A percentile compares a stretch with the other conserved stretches of the same genome.
Evolutionary conservation across 2,888 invertebrate species (phyloP).

Genomic region (Achlya flavicornis): DNA sequence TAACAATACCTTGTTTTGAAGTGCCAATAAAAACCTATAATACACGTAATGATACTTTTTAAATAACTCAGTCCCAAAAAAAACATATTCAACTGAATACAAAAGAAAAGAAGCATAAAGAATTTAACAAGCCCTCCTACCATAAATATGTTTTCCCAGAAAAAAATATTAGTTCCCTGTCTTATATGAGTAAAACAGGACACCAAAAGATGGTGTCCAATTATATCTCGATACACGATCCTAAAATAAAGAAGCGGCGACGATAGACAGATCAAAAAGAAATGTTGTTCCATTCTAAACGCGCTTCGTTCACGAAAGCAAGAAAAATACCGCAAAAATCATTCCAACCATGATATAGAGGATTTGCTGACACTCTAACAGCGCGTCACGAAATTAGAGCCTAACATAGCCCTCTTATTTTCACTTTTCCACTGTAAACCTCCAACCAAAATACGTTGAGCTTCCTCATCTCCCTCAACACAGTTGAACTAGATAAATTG

Average conservation of each 20-base stretch:
- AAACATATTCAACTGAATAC: no score
- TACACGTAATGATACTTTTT: no score
- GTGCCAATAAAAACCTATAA: slow-evolving; percentile 38
- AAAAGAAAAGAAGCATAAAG: no score
- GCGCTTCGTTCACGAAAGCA: slow-evolving; percentile 19
- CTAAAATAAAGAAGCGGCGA: neutral
- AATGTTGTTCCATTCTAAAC: slow-evolving; percentile 30
- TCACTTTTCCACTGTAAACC: slow-evolving; percentile 64
- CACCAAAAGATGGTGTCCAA: no score
- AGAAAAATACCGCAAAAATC: slow-evolving; percentile 35
- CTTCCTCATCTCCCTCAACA: slow-evolving; percentile 34
- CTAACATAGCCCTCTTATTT: slow-evolving; percentile 62
- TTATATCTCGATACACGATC: neutral
- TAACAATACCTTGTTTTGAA: slow-evolving; percentile 45
- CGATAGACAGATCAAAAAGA: slow-evolving; percentile 20
- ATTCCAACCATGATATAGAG: slow-evolving; percentile 33
- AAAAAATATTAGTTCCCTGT: no score
- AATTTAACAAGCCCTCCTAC: no score
- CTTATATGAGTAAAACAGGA: no score
- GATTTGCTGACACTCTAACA: slow-evolving; percentile 54
- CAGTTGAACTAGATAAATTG: slow-evolving; percentile 35
- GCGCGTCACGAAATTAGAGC: slow-evolving; percentile 63
- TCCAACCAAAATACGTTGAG: slow-evolving; percentile 45
- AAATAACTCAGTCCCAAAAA: no score
- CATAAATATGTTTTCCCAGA: no score